Base-by-base conservation (phyloP, 2,113 vertebrate species). In the Stictonetta naevosa region DNA sequence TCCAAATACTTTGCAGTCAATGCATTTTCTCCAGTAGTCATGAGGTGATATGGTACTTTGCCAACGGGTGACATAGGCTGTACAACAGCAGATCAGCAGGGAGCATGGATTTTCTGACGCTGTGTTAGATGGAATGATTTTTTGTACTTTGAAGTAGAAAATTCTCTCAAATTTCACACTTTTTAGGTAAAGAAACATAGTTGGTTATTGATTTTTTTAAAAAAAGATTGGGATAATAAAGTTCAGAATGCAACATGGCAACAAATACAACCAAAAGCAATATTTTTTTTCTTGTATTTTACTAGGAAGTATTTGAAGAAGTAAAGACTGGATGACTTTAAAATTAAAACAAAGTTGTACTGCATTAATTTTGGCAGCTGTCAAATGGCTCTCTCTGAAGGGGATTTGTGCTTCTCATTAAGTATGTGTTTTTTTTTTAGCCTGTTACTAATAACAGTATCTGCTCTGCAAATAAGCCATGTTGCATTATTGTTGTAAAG, bases 101-200 rank as follows among this genome's bases (percentile, higher is more conserved):
- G 81, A 95, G 81, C 86, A 63, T 86, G 60, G 88, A 81, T 97
- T 97, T 97, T 96, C 76, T 91, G 95, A 91, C 81, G 68, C 29
- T 71, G 60, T 81, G 50, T 94, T 96, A 95, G 75, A 86, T 94
- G 22, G 96, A 96, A 93, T 96, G 52, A 89, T 97, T 95, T 96
- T 94, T 55, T 96, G 48, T 96, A 86, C 94, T 95, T 88, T 86
- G 88, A 97, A 84, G 64, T 92, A 62, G 95, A 95, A 97, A 93
- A 78, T 95, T 97, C 59, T 88, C 94, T 97, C 91, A 95, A 69
- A 96, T 96, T 90, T 94, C 86, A 91, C 8, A 42, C 40, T 86
- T 95, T 94, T 94, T 97, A 53, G 21, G 89, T 96, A 86, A 95
- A 97, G 84, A 94, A 96, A 74, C 55, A 50, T 67, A 38, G 16